Evolutionary conservation across 1,140 invertebrate genomes (phyloP).

Genomic region (Callitettix versicolor): DNA sequence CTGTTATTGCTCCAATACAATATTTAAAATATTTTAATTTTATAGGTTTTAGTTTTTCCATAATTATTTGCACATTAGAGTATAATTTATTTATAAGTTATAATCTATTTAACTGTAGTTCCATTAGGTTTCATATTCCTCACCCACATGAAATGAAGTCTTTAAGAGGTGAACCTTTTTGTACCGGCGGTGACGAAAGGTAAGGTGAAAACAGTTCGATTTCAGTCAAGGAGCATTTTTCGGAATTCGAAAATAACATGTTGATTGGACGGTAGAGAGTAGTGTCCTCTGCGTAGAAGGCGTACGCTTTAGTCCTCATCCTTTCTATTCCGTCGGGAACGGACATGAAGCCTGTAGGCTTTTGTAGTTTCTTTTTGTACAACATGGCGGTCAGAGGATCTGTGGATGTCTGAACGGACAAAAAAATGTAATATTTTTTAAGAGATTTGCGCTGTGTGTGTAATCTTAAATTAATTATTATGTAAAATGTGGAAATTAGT

Average conservation of each 20-base stretch:
- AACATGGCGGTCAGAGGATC: constrained; percentile 41
- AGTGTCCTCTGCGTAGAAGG: constrained; percentile 48
- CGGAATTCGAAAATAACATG: constrained; percentile 42
- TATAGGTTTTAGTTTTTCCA: no score
- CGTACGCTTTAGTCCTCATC: constrained; percentile 38
- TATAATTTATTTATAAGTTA: no score
- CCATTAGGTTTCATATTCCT: no score
- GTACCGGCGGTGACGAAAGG: constrained; percentile 39
- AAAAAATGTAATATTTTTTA: neutral
- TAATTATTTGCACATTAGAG: no score
- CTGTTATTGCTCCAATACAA: no score
- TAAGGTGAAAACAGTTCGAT: constrained; percentile 43
- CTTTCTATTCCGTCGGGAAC: constrained; percentile 13
- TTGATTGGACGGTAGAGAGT: constrained; percentile 26
- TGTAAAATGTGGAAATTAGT: no score
- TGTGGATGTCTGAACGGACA: constrained; percentile 41
- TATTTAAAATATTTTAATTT: no score
- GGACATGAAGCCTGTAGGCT: constrained; percentile 6
- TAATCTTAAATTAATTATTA: no score
- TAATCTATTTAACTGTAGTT: no score
- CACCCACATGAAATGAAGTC: constrained; percentile 50
- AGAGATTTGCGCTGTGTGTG: no score
- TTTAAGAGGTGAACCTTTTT: constrained; percentile 46
- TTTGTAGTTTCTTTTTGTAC: constrained; percentile 35
- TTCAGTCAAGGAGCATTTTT: constrained; percentile 48